Base-by-base conservation (phyloP, 1,140 invertebrate genomes). In the Dendroctonus valens region DNA sequence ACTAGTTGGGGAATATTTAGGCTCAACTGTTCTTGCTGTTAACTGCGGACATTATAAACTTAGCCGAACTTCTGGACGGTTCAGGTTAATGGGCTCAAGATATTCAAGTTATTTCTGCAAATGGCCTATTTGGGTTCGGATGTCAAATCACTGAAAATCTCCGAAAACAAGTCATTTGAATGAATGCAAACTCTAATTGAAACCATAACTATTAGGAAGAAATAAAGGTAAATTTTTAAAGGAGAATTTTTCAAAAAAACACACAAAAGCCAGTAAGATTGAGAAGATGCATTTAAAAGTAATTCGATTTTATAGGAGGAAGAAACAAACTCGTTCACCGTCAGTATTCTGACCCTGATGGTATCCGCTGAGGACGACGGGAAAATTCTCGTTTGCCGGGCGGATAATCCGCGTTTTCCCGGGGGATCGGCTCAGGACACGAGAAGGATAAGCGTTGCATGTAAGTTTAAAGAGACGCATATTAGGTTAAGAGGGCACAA, bases 321-420 rank as follows among this genome's bases (percentile, higher is more conserved):
- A 68, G 74, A 73, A 65, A 78, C 74, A 5, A 69, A 72, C 12
- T 70, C 71, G n/a, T 76, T 75, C 53, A 92, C 91, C 8, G 85
- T 84, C 50, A 92, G 90, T 77, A 88, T 87, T 62, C 78, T 92
- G 59, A 86, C 84, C n/a, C 82, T 93, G 70, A 85, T 84, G 15
- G 86, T 91, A 37, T 82, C 82, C 37, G 86, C 88, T 67, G 85
- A 89, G 42, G 91, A 96, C 78, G 90, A 93, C 73, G 91, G 90
- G 26, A 90, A 90, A 69, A 85, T 88, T 69, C 83, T 96, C 54
- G 88, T 89, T 49, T 96, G 93, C 75, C 84, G 91, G 67, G 92
- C 93, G n/a, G 89, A 93, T 77, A 95, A 96, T 83, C 90, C 91
- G 3, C 88, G 89, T 80, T 91, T 94, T 75, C 91, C 91, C 14